These are phyloP conservation scores for Mycalesis mineus DNA, from an alignment of 2,888 invertebrate species.

Conservation along the genomic window DNA sequence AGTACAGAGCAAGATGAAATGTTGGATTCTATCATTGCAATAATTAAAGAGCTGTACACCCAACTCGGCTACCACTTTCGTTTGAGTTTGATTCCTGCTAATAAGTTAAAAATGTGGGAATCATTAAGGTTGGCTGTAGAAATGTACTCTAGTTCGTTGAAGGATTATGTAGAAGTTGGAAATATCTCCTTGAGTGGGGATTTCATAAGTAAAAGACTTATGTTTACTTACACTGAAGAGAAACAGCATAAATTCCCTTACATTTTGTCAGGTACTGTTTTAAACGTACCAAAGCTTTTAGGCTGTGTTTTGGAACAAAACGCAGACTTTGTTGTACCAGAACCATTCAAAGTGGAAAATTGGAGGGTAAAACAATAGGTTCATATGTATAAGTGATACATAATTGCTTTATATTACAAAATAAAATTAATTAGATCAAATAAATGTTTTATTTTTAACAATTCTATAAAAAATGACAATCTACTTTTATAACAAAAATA, in stretches of 20 bases:
- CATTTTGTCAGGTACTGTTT: constrained; percentile 83
- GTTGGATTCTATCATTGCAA: constrained; percentile 75
- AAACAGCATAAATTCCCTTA: constrained; percentile 80
- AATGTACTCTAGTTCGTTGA: constrained; percentile 83
- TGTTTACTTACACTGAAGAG: constrained; percentile 81
- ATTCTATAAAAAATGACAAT: background rate
- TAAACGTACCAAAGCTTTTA: constrained; percentile 86
- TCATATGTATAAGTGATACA: background rate
- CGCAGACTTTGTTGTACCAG: constrained; percentile 52
- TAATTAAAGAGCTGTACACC: constrained; percentile 79
- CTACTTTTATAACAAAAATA: background rate
- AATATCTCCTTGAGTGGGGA: constrained; percentile 84
- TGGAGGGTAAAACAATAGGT: constrained; percentile 37
- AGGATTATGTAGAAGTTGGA: constrained; percentile 84
- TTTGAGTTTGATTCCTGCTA: constrained; percentile 79
- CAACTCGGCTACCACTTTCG: constrained; percentile 83
- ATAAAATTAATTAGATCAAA: constrained; percentile 8
- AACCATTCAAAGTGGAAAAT: constrained; percentile 47
- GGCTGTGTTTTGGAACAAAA: constrained; percentile 85
- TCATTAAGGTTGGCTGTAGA: constrained; percentile 83
- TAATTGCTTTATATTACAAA: background rate
- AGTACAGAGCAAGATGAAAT: constrained; percentile 66
- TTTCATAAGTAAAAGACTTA: constrained; percentile 87
- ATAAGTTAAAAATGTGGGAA: constrained; percentile 81
- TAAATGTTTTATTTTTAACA: constrained; percentile 1